Percentiles rank a stretch among this genome's conserved stretches.
These are phyloP conservation scores for Eurytoma adleriae DNA, from an alignment of 2,888 invertebrate genomes.

Conservation along the genomic window DNA sequence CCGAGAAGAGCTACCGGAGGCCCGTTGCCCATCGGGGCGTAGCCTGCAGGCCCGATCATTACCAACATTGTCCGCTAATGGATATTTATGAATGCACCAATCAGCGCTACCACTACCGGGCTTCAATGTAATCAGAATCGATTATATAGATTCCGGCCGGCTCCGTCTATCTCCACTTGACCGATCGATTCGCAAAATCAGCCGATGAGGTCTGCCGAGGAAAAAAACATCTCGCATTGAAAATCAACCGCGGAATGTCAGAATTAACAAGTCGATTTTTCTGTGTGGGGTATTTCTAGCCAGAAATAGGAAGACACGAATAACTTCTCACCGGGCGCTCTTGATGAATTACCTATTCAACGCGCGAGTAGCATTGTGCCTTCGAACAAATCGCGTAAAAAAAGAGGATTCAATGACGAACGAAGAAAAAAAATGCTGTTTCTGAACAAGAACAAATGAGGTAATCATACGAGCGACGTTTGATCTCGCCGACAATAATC, in stretches of 20 bases:
- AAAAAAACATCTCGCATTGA: constrained; percentile 4
- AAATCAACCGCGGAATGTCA: background rate
- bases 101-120: constrained; percentile 75
- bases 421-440: constrained; percentile 44
- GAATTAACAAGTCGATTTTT: background rate
- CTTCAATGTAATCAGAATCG: constrained; percentile 76
- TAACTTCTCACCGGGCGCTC: constrained; percentile 12
- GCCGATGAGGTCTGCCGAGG: background rate
- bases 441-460: constrained; percentile 58
- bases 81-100: constrained; percentile 76
- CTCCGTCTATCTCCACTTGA: background rate
- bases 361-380: constrained; percentile 30
- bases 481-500: constrained; percentile 58
- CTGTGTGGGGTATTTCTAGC: background rate
- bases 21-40: constrained; percentile 68
- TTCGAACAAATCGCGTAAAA: constrained; percentile 47
- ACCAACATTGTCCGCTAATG: constrained; percentile 76
- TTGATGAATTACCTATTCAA: constrained; percentile 47
- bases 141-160: constrained; percentile 72
- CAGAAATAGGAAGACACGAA: background rate
- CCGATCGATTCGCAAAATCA: constrained; percentile 1
- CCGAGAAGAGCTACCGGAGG: constrained; percentile 66
- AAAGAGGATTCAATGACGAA: constrained; percentile 51
- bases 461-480: constrained; percentile 53
- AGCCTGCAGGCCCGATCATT: constrained; percentile 68